phyloP scores from a whole-genome alignment of 2,797 vertebrate species.

The Eulemur albifrons region DNA sequence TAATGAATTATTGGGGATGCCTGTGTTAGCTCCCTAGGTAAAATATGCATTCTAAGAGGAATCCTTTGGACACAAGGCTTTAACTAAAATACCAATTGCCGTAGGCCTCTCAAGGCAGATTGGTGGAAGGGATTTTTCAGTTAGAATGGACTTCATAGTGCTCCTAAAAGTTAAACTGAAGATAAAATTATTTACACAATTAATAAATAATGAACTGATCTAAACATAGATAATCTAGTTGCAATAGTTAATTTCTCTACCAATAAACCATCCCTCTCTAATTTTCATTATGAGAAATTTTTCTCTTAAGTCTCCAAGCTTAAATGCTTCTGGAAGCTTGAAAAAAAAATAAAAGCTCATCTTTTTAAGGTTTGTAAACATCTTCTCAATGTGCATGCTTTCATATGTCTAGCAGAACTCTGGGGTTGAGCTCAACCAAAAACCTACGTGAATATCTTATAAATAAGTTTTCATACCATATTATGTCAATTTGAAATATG shows the following conservation, averaged over 20 bases:
- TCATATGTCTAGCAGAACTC: background rate
- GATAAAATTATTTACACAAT: background rate
- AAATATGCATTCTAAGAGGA: background rate
- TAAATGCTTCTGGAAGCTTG: background rate
- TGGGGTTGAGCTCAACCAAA: background rate
- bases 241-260: background rate
- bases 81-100: background rate
- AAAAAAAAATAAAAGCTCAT: background rate
- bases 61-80: background rate
- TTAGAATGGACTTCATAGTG: background rate
- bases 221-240: background rate
- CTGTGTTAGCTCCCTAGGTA: background rate
- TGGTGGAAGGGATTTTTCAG: background rate
- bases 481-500: background rate
- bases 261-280: background rate
- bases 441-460: background rate
- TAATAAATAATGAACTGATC: background rate
- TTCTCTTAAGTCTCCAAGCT: background rate
- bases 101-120: background rate
- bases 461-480: background rate
- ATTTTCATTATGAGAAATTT: background rate
- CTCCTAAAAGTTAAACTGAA: background rate
- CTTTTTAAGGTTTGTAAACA: background rate
- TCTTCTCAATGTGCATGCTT: background rate
- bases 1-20: background rate